Conservation (phyloP, 1,140 invertebrate genomes). For the Halotydeus destructor region DNA sequence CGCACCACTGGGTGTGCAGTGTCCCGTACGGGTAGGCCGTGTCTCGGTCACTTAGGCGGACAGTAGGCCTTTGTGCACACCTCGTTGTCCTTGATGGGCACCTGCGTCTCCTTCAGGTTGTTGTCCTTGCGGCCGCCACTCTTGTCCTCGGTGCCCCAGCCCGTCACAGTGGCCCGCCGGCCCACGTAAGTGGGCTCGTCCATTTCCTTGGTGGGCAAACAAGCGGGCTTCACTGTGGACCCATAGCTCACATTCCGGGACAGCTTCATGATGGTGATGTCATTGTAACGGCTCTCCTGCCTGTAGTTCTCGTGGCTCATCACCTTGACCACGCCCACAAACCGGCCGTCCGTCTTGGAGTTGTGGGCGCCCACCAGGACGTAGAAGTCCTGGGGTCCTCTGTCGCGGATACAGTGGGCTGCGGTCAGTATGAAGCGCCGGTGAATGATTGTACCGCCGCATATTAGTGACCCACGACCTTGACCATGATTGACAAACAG, state of each 20-base stretch:
- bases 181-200: slow-evolving; percentile 27
- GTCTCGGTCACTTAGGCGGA: neutral
- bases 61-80: neutral
- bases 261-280: slow-evolving; percentile 17
- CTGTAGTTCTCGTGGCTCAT: slow-evolving; percentile 14
- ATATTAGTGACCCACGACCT: neutral
- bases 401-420: neutral
- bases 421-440: too few species aligned
- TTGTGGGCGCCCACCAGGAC: slow-evolving; percentile 9
- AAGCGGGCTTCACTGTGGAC: slow-evolving; percentile 69
- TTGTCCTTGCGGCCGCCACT: neutral
- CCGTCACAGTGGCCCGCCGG: slow-evolving; percentile 43
- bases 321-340: slow-evolving; percentile 6
- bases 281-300: slow-evolving; percentile 12
- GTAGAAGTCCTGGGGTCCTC: neutral
- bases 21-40: too few species aligned
- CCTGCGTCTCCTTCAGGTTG: neutral
- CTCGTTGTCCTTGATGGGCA: too few species aligned
- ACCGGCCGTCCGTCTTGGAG: neutral
- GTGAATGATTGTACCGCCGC: too few species aligned
- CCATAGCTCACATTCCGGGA: slow-evolving; percentile 49
- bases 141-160: slow-evolving; percentile 45
- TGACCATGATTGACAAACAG: neutral
- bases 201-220: slow-evolving; percentile 37
- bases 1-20: neutral